Conservation (phyloP, 1,140 invertebrate species). For the Drosophila pandora region DNA sequence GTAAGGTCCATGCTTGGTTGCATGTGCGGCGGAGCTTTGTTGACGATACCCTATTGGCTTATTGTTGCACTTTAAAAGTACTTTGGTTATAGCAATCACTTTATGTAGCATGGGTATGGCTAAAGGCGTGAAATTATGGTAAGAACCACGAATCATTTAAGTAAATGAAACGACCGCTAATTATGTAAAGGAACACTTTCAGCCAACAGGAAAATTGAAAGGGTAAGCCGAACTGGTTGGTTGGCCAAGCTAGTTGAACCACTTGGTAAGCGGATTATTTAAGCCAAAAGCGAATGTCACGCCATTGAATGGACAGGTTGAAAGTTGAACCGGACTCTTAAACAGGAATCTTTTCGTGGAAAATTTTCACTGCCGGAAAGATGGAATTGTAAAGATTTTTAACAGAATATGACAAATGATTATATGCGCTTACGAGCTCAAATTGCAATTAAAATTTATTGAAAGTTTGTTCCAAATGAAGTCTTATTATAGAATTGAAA, state of each 20-base stretch:
- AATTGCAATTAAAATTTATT: too few species aligned
- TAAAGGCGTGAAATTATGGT: not conserved
- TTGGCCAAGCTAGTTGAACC: conserved; percentile 21
- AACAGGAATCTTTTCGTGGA: conserved; percentile 8
- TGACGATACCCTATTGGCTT: conserved; percentile 25
- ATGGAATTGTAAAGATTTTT: not conserved
- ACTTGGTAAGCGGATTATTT: conserved; percentile 33
- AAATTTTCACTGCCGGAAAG: conserved; percentile 10
- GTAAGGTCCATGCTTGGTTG: conserved; percentile 55
- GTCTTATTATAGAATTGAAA: too few species aligned
- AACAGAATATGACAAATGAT: not conserved
- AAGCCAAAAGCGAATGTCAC: conserved; percentile 26
- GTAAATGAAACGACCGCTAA: conserved; percentile 9
- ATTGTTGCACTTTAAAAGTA: not conserved
- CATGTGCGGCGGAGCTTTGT: conserved; percentile 42
- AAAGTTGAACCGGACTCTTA: conserved; percentile 35
- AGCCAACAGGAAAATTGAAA: conserved; percentile 10
- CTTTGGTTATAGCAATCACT: conserved; percentile 1
- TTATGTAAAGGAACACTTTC: conserved; percentile 18
- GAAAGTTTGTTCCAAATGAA: too few species aligned
- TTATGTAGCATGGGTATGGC: not conserved
- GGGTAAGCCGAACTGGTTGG: conserved; percentile 15
- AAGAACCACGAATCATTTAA: conserved; percentile 1
- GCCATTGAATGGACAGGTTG: conserved; percentile 17
- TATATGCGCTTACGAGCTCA: not conserved